phyloP scores from a whole-genome alignment of 2,113 vertebrate genomes.

The Conger conger region DNA sequence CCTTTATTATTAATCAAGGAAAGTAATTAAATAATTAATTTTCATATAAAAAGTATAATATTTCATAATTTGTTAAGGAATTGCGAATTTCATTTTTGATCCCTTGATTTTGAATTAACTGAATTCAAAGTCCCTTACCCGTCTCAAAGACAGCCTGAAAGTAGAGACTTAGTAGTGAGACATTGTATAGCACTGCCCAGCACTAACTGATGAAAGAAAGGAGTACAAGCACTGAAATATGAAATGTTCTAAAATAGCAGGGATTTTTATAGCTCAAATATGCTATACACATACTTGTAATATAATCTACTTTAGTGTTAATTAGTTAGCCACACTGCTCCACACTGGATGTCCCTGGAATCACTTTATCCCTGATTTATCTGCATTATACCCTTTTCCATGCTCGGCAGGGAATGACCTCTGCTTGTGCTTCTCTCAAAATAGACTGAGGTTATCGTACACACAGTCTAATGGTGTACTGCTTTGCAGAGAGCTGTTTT shows the following conservation, averaged over 20 bases:
- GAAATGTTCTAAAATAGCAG: background rate
- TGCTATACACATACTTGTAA: background rate
- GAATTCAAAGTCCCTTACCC: background rate
- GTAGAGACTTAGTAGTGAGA: background rate
- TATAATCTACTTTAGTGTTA: background rate
- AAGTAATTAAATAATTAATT: background rate
- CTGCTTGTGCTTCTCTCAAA: background rate
- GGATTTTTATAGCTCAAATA: background rate
- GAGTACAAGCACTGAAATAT: background rate
- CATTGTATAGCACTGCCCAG: background rate
- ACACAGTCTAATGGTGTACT: background rate
- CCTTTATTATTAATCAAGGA: background rate
- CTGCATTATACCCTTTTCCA: background rate
- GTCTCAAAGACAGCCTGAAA: background rate
- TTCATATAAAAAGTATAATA: background rate
- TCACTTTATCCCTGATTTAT: slow-evolving; percentile 1
- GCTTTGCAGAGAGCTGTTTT: background rate
- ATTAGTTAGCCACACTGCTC: background rate
- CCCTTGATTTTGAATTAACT: background rate
- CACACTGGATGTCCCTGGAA: background rate
- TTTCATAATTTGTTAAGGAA: background rate
- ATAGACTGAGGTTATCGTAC: background rate
- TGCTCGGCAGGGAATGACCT: background rate
- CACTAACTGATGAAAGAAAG: background rate
- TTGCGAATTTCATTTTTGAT: background rate